Evolutionary conservation across 2,888 invertebrate species (phyloP).

Genomic region (Chesias legatella): DNA sequence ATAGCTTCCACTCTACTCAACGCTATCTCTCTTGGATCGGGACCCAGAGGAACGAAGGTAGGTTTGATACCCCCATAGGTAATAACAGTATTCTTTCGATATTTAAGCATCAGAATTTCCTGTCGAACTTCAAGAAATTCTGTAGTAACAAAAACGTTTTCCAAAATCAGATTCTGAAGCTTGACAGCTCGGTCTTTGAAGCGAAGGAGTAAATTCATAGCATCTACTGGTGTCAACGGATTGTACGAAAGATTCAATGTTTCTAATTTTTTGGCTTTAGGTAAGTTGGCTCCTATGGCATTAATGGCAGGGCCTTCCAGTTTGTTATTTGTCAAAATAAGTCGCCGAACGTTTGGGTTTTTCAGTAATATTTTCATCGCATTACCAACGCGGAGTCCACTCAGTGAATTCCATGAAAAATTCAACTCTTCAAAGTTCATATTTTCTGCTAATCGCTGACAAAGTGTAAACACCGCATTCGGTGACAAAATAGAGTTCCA

Average conservation of each 20-base stretch:
- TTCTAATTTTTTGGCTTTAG: slow-evolving; percentile 39
- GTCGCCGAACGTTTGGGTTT: slow-evolving; percentile 35
- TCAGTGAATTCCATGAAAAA: slow-evolving; percentile 53
- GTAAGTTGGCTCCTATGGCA: slow-evolving; percentile 30
- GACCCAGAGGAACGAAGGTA: slow-evolving; percentile 26
- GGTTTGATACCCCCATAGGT: slow-evolving; percentile 42
- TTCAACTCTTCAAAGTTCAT: slow-evolving; percentile 41
- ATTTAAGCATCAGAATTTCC: slow-evolving; percentile 32
- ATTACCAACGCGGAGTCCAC: slow-evolving; percentile 36
- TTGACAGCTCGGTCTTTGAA: slow-evolving; percentile 37
- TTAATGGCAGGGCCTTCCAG: slow-evolving; percentile 39
- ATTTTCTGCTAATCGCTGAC: slow-evolving; percentile 39
- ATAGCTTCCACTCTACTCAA: slow-evolving; percentile 47
- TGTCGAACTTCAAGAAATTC: slow-evolving; percentile 37
- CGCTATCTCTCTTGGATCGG: slow-evolving; percentile 45
- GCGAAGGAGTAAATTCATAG: slow-evolving; percentile 38
- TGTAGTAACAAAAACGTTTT: slow-evolving; percentile 43
- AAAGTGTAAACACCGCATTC: slow-evolving; percentile 34
- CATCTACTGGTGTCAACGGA: slow-evolving; percentile 45
- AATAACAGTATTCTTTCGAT: slow-evolving; percentile 37
- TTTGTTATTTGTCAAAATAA: slow-evolving; percentile 52
- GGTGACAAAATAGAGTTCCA: slow-evolving; percentile 49
- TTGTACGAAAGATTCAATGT: slow-evolving; percentile 52
- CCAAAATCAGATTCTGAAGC: slow-evolving; percentile 44
- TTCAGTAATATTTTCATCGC: slow-evolving; percentile 37